phyloP scores from a whole-genome alignment of 2,888 invertebrate genomes.

The Leptinotarsa rubiginosa region DNA sequence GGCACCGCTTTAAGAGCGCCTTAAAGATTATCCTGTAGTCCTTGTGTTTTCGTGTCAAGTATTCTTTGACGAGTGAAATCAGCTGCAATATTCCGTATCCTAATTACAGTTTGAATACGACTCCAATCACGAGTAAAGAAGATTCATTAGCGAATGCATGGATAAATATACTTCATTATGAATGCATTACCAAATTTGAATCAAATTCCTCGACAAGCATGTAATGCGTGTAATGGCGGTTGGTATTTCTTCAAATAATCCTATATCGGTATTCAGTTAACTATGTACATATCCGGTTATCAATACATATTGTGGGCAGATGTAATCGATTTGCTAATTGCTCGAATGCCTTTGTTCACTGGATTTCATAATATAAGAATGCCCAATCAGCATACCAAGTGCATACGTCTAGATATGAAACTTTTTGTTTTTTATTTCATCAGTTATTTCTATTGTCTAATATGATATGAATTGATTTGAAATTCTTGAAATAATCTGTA shows the following conservation, averaged over 20 bases:
- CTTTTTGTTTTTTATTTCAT: too few species aligned
- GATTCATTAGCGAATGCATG: background rate
- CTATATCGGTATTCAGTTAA: constrained; percentile 5
- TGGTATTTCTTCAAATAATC: constrained; percentile 19
- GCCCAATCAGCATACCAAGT: too few species aligned
- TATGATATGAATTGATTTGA: too few species aligned
- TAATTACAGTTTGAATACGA: background rate
- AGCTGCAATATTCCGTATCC: background rate
- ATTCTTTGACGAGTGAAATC: background rate
- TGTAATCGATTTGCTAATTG: background rate
- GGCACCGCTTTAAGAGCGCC: too few species aligned
- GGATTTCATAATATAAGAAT: too few species aligned
- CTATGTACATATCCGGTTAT: background rate
- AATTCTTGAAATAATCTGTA: too few species aligned
- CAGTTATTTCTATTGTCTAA: too few species aligned
- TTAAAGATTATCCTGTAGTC: too few species aligned
- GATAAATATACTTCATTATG: constrained; percentile 4
- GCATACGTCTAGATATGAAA: too few species aligned
- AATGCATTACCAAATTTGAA: constrained; percentile 11
- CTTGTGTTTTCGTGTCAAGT: too few species aligned
- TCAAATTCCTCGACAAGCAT: constrained; percentile 14
- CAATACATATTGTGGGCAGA: constrained; percentile 1
- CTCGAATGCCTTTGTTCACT: background rate
- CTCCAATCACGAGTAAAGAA: background rate
- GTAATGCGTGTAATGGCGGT: background rate